Percentiles rank a stretch among this genome's conserved stretches.
Evolutionary conservation across 1,140 invertebrate genomes (phyloP).

Genomic region (Formica exsecta): DNA sequence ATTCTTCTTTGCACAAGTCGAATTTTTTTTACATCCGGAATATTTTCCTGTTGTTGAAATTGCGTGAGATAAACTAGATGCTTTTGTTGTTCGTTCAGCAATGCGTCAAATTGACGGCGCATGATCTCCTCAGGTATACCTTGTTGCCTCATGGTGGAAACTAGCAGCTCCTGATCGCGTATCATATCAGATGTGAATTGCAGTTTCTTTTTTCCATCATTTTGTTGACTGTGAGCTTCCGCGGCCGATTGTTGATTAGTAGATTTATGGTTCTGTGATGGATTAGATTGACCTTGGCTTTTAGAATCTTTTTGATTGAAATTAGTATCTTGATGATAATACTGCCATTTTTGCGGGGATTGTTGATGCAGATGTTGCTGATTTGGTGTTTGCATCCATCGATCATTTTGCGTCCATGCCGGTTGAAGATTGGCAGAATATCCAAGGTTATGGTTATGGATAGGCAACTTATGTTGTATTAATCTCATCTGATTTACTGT

Average conservation of each 20-base stretch:
- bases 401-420: neutral
- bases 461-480: neutral
- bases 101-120: slow-evolving; percentile 79
- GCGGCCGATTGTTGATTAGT: neutral
- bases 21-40: neutral
- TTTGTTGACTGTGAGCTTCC: neutral
- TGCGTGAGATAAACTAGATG: slow-evolving; percentile 75
- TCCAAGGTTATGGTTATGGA: neutral
- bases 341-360: neutral
- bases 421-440: slow-evolving; percentile 15
- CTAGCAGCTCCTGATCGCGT: slow-evolving; percentile 79
- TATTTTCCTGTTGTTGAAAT: slow-evolving; percentile 30
- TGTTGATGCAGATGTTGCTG: slow-evolving; percentile 35
- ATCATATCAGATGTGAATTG: slow-evolving; percentile 80
- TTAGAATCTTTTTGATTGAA: neutral
- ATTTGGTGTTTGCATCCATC: neutral
- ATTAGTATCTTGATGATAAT: neutral
- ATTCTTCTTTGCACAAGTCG: slow-evolving; percentile 3
- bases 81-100: slow-evolving; percentile 80
- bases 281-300: neutral
- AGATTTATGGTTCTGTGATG: neutral
- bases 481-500: slow-evolving; percentile 31
- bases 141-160: slow-evolving; percentile 80
- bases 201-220: slow-evolving; percentile 20
- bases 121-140: slow-evolving; percentile 78